Evolutionary conservation across 2,888 invertebrate species (phyloP).

Genomic region (Plebejus melissa): DNA sequence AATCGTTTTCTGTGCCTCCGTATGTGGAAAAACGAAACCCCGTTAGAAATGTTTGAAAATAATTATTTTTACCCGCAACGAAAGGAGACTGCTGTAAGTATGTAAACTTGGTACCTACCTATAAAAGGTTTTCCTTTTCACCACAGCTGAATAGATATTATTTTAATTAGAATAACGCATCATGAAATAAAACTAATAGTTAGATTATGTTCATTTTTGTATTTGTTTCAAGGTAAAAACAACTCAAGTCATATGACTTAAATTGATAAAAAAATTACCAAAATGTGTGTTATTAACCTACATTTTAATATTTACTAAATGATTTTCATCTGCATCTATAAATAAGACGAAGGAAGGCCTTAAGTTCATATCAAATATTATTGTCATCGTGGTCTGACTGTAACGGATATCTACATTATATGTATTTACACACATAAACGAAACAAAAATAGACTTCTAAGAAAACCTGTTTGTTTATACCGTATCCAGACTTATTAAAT

Average conservation of each 20-base stretch:
- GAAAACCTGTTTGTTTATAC: constrained; percentile 1
- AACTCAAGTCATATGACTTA: neutral
- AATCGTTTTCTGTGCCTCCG: no score
- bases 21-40: no score
- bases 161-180: neutral
- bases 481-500: neutral
- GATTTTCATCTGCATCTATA: constrained; percentile 11
- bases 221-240: neutral
- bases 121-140: neutral
- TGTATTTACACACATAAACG: constrained; percentile 10
- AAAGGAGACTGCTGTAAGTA: no score
- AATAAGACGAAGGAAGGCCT: constrained; percentile 15
- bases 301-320: constrained; percentile 20
- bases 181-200: neutral
- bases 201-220: neutral
- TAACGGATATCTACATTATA: neutral
- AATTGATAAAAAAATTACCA: neutral
- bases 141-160: no score
- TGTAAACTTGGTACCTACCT: no score
- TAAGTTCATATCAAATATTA: constrained; percentile 21
- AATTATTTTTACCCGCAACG: no score
- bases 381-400: constrained; percentile 12
- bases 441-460: constrained; percentile 5
- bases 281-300: constrained; percentile 13
- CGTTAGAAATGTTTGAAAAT: no score